Evolutionary conservation across 2,113 vertebrate species (phyloP).

Genomic region (Hiodon tergisus): DNA sequence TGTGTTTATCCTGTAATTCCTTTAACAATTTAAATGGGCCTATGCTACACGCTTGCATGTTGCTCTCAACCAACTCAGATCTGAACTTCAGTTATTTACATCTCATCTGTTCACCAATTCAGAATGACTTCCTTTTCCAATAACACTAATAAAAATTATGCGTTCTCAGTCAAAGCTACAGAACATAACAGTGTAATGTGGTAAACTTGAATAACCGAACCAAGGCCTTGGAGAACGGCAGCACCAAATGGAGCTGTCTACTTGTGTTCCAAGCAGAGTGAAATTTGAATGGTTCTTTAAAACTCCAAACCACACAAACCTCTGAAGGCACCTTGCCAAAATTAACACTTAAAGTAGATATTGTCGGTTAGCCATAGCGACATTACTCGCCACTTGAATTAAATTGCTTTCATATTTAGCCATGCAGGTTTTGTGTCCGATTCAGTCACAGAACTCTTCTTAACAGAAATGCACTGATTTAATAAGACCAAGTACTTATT

Average conservation of each 20-base stretch:
- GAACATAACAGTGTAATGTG: neutral
- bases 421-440: neutral
- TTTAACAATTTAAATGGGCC: neutral
- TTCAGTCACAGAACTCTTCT: neutral
- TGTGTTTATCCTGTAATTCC: neutral
- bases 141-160: neutral
- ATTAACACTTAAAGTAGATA: too few relatives aligned
- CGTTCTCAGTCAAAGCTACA: neutral
- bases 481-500: neutral
- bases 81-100: too few relatives aligned
- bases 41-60: neutral
- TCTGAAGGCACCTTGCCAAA: neutral
- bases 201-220: too few relatives aligned
- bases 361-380: neutral
- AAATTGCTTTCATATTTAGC: neutral
- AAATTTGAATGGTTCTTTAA: too few relatives aligned
- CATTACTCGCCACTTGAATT: neutral
- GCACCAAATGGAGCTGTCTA: neutral
- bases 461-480: neutral
- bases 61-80: too few relatives aligned
- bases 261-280: neutral
- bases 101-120: neutral
- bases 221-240: neutral
- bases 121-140: neutral
- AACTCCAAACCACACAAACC: neutral